Evolutionary conservation across 2,888 invertebrate genomes (phyloP), one percentile per base, ranked within the genome.

Genomic region (Hartigia nigra): DNA sequence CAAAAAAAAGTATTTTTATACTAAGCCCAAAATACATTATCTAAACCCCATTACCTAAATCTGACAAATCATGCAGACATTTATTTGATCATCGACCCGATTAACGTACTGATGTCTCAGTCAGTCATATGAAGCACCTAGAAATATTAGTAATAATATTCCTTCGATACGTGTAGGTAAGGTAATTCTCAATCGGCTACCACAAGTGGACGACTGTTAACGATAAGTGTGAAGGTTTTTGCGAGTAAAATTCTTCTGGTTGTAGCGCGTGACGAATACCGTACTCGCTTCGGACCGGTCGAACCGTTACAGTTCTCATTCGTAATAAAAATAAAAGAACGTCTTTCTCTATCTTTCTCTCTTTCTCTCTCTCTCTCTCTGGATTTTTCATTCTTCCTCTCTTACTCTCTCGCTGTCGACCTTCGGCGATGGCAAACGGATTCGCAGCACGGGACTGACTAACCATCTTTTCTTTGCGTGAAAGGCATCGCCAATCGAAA

Each of bases 221-320:
- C 55, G 55, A 55, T 55, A 55, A 55, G 55, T 55, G 55, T 55
- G 55, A 55, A 23, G 9, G 9, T 55, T 23, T 23, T 55, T 55
- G 55, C 55, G 23, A 5, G 23, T 55, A 55, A 55, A 55, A 23
- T 55, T 23, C 55, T 23, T 70, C 77, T 70, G 75, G 74, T 77
- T 32, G 77, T 69, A 78, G 79, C 76, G 76, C 36, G 74, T 78
- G 76, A 78, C 72, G 72, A 72, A 72, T 32, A 32, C 72, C 32
- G 31, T 32, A 72, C 72, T 72, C 12, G 72, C 34, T 31, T 72
- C 34, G 32, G 72, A 72, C 72, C 72, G 72, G 72, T 72, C 72
- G 72, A 72, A 34, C 72, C 72, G 72, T 72, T 72, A 72, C 32
- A 72, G 72, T 72, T 72, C 72, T 72, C 12, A 72, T 32, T 72